phyloP scores from a whole-genome alignment of 92 coral and sea anemone species.

The Blastomussa wellsi region DNA sequence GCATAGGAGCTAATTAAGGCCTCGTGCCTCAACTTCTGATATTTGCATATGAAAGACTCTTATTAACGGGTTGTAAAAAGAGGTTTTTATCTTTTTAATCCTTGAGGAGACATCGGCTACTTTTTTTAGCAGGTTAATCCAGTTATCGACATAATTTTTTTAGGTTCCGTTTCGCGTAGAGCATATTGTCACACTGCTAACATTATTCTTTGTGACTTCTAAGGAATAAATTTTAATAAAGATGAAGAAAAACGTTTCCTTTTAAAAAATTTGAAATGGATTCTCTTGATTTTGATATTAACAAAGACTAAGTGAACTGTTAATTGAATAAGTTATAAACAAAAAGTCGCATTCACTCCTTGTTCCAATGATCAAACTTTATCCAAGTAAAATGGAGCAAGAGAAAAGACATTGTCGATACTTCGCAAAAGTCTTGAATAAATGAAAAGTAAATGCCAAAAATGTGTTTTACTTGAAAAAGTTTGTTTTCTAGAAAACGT shows the following conservation, averaged over 20 bases:
- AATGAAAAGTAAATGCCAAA: neutral
- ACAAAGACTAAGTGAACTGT: constrained; percentile 24
- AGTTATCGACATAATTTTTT: neutral
- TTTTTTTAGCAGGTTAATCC: constrained; percentile 9
- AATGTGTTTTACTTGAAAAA: neutral
- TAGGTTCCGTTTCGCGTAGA: neutral
- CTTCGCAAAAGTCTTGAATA: neutral
- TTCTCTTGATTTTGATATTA: neutral
- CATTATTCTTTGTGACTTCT: neutral
- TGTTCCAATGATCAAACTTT: neutral
- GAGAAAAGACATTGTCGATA: neutral
- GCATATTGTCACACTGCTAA: neutral
- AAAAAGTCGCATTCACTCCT: neutral
- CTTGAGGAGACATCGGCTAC: neutral
- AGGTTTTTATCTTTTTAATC: constrained; percentile 17
- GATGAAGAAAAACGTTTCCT: neutral
- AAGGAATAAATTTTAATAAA: neutral
- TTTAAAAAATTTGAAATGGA: neutral
- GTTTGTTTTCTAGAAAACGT: neutral
- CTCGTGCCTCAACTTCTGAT: constrained; percentile 60
- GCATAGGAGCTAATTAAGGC: constrained; percentile 64
- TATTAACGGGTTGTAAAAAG: constrained; percentile 22
- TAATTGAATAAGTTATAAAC: constrained; percentile 19
- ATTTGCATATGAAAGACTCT: constrained; percentile 44
- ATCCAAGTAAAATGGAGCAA: neutral